phyloP scores from a whole-genome alignment of 2,113 vertebrate genomes.

The Microtus ochrogaster region DNA sequence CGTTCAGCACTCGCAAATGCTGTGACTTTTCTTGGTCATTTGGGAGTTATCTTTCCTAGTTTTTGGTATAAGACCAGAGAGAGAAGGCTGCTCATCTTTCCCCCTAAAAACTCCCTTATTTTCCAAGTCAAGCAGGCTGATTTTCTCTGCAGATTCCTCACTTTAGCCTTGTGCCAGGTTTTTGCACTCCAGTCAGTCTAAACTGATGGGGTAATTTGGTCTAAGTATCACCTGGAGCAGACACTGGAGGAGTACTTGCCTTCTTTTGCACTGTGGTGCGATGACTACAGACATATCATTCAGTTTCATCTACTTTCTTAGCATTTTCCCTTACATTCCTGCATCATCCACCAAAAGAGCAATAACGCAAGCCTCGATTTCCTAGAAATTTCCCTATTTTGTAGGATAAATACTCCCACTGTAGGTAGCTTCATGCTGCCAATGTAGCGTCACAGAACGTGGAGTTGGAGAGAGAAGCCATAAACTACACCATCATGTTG shows the following conservation, averaged over 20 bases:
- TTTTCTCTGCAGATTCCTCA: not conserved
- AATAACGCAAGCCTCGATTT: not conserved
- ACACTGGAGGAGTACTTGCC: not conserved
- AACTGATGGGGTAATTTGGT: not conserved
- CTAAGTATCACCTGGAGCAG: not conserved
- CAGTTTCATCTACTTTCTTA: not conserved
- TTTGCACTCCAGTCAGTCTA: not conserved
- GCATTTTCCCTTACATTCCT: slow-evolving; percentile 2
- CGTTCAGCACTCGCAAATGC: not conserved
- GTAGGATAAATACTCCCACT: not conserved
- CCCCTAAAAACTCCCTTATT: not conserved
- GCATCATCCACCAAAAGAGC: not conserved
- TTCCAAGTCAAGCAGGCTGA: not conserved
- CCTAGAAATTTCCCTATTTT: not conserved
- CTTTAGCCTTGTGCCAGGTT: not conserved
- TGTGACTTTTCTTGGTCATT: not conserved
- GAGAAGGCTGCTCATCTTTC: not conserved
- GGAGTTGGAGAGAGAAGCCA: not conserved
- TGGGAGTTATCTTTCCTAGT: not conserved
- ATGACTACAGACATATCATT: not conserved
- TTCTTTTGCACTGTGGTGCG: not conserved
- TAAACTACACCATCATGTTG: not conserved
- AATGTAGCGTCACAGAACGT: not conserved
- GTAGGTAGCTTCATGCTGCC: not conserved
- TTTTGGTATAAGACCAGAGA: not conserved